A percentile compares a stretch with the other conserved stretches of the same genome.
phyloP scores from a whole-genome alignment of 1,140 invertebrate species.

The Aethina tumida region DNA sequence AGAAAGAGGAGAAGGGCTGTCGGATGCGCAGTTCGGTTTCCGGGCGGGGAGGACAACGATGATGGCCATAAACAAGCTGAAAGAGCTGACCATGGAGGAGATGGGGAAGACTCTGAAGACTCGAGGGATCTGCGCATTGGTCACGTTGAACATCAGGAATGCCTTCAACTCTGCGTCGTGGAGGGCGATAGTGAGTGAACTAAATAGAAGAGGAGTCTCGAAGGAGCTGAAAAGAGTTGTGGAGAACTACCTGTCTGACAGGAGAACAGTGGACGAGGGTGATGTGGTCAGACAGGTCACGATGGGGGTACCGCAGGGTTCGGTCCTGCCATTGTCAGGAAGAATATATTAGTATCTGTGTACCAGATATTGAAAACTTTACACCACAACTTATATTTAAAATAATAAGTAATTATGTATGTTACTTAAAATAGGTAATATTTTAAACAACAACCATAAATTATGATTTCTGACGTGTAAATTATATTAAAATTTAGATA shows the following conservation, averaged over 20 bases:
- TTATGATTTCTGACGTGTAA: too few species aligned
- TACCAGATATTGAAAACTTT: too few species aligned
- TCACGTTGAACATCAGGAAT: slow-evolving; percentile 24
- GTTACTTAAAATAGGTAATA: too few species aligned
- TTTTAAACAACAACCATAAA: too few species aligned
- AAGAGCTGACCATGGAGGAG: neutral
- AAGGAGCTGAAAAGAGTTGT: slow-evolving; percentile 24
- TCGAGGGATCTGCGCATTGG: too few species aligned
- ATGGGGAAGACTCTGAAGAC: neutral
- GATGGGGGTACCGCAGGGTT: slow-evolving; percentile 38
- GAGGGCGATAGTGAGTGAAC: slow-evolving; percentile 18
- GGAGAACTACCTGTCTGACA: slow-evolving; percentile 28
- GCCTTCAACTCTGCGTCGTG: slow-evolving; percentile 38
- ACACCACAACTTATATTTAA: too few species aligned
- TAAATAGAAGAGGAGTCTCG: slow-evolving; percentile 16
- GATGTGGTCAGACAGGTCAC: slow-evolving; percentile 19
- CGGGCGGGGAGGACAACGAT: slow-evolving; percentile 17
- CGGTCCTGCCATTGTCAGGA: too few species aligned
- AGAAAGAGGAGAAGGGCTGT: slow-evolving; percentile 7
- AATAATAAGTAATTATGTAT: too few species aligned
- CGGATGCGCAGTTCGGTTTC: slow-evolving; percentile 19
- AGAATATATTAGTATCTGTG: too few species aligned
- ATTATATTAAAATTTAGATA: too few species aligned
- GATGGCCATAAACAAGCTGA: slow-evolving; percentile 10
- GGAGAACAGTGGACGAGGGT: slow-evolving; percentile 18